Percentiles rank a stretch among this genome's conserved stretches.
Evolutionary conservation across 2,888 invertebrate genomes (phyloP).

Genomic region (Parnassius glacialis): DNA sequence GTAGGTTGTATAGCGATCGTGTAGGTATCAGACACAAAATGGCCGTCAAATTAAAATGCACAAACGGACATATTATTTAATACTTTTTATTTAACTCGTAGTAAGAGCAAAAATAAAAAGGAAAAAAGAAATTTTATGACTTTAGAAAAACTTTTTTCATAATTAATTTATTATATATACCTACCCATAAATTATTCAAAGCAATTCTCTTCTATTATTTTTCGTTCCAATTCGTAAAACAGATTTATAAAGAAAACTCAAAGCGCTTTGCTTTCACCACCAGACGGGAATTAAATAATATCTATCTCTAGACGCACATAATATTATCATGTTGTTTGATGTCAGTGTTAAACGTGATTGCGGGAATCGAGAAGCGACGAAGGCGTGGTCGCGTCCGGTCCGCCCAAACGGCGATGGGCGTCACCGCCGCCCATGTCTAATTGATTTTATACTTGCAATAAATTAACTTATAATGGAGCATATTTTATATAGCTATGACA

Average conservation of each 20-base stretch:
- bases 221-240: constrained; percentile 12
- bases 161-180: no score
- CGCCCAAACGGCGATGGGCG: constrained; percentile 37
- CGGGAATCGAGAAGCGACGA: constrained; percentile 27
- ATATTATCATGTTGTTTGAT: constrained; percentile 27
- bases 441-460: constrained; percentile 36
- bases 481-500: background rate
- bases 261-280: constrained; percentile 19
- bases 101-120: no score
- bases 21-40: no score
- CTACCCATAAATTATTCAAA: no score
- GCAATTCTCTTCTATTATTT: no score
- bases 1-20: no score
- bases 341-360: constrained; percentile 31
- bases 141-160: no score
- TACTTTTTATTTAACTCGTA: no score
- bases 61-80: no score
- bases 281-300: constrained; percentile 24
- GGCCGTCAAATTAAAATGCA: no score
- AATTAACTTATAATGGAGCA: constrained; percentile 9
- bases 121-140: no score
- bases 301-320: constrained; percentile 16
- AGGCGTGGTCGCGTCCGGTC: constrained; percentile 36
- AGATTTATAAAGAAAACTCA: constrained; percentile 13
- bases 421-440: constrained; percentile 43